A percentile compares a stretch with the other conserved stretches of the same genome.
These are phyloP conservation scores for Acronicta psi DNA, from an alignment of 2,888 invertebrate species.

Conservation along the genomic window DNA sequence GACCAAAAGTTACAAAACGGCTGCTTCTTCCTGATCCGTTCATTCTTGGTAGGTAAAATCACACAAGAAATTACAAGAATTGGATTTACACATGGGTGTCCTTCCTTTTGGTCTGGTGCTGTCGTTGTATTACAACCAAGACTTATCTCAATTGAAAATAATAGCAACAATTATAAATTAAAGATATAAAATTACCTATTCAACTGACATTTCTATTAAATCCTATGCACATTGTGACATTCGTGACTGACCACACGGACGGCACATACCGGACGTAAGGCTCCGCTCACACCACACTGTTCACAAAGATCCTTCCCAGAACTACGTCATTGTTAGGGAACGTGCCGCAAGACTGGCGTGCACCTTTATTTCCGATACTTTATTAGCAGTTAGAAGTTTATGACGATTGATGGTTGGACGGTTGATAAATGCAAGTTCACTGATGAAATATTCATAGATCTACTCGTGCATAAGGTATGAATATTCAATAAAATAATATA, in stretches of 20 bases:
- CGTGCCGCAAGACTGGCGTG: constrained; percentile 40
- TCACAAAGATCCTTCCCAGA: constrained; percentile 52
- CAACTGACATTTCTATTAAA: constrained; percentile 14
- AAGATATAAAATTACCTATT: constrained; percentile 15
- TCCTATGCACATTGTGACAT: constrained; percentile 44
- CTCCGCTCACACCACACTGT: constrained; percentile 33
- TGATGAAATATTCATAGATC: neutral
- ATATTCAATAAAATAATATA: no score
- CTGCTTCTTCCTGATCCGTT: no score
- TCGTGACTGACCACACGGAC: constrained; percentile 45
- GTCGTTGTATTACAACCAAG: no score
- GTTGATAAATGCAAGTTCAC: constrained; percentile 11
- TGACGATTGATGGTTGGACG: neutral
- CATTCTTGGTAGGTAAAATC: no score
- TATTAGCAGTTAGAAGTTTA: neutral
- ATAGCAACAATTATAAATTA: no score
- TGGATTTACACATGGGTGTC: no score
- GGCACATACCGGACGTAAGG: constrained; percentile 45
- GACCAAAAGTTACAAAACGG: no score
- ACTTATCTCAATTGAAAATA: no score
- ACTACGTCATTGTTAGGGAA: constrained; percentile 41
- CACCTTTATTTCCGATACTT: constrained; percentile 39
- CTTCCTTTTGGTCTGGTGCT: no score
- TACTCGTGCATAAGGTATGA: no score
- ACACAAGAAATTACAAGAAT: no score